Percentiles rank a stretch among this genome's conserved stretches.
phyloP scores from a whole-genome alignment of 2,888 invertebrate genomes.

The Dioctria rufipes region DNA sequence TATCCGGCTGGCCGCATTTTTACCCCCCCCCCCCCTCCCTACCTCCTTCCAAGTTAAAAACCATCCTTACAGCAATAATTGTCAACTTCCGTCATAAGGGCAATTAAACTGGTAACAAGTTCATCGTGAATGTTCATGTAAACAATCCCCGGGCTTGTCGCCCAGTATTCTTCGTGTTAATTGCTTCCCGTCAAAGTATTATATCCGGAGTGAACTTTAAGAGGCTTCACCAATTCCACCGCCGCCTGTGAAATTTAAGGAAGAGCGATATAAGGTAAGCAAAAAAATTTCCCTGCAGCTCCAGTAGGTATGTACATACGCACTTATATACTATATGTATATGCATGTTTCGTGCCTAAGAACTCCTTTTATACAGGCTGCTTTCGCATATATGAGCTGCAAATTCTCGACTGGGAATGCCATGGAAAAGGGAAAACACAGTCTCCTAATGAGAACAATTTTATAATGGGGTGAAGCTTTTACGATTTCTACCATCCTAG shows the following conservation, averaged over 20 bases:
- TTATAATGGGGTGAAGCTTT: constrained; percentile 30
- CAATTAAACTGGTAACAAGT: constrained; percentile 55
- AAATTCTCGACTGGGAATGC: neutral
- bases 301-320: no score
- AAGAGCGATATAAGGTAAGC: neutral
- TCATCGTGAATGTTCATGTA: constrained; percentile 49
- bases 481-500: constrained; percentile 10
- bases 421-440: constrained; percentile 19
- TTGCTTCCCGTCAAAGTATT: constrained; percentile 56
- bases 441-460: constrained; percentile 46
- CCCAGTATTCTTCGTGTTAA: constrained; percentile 49
- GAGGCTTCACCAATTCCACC: constrained; percentile 23
- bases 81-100: constrained; percentile 54
- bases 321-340: neutral
- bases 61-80: constrained; percentile 44
- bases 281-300: no score
- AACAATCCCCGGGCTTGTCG: constrained; percentile 46
- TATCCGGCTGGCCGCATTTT: neutral
- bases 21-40: neutral
- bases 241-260: constrained; percentile 13
- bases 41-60: constrained; percentile 4
- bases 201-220: constrained; percentile 34
- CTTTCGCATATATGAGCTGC: neutral
- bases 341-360: constrained; percentile 35
- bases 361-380: constrained; percentile 15